These are phyloP conservation scores for Maniola hyperantus DNA, from an alignment of 2,888 invertebrate genomes.

Conservation along the genomic window DNA sequence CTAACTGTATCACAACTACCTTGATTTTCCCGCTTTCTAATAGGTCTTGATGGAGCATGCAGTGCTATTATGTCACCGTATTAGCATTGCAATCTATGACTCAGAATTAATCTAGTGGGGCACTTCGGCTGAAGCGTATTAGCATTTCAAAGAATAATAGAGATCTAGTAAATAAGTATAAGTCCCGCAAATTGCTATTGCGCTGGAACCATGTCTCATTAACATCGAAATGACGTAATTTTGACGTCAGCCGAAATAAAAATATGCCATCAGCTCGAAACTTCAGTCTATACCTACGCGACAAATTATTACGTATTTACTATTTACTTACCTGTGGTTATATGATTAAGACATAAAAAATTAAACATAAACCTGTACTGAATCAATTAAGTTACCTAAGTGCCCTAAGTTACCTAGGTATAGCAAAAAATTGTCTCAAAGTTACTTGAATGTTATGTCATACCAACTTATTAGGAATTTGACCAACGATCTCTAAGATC, in stretches of 20 bases:
- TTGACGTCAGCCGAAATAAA: too few species aligned
- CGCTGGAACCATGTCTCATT: too few species aligned
- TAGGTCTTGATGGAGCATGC: constrained; percentile 23
- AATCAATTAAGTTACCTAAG: constrained; percentile 17
- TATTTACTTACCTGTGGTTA: not conserved
- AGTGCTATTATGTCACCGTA: constrained; percentile 23
- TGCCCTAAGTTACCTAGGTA: not conserved
- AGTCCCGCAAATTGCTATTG: too few species aligned
- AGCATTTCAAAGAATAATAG: not conserved
- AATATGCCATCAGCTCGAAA: not conserved
- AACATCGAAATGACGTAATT: too few species aligned
- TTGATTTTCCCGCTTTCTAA: constrained; percentile 32
- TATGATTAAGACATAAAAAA: not conserved
- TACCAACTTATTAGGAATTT: too few species aligned
- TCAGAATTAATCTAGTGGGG: constrained; percentile 18
- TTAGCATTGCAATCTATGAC: constrained; percentile 23
- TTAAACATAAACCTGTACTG: constrained; percentile 3
- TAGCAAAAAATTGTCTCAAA: not conserved
- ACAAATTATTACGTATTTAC: not conserved
- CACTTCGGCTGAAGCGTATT: not conserved
- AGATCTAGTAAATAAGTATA: too few species aligned
- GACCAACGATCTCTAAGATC: too few species aligned
- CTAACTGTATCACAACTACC: not conserved
- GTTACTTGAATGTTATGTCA: not conserved
- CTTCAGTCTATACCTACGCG: not conserved